These are phyloP conservation scores for Capreolus pygargus DNA, from an alignment of 2,113 vertebrate species.

Conservation along the genomic window DNA sequence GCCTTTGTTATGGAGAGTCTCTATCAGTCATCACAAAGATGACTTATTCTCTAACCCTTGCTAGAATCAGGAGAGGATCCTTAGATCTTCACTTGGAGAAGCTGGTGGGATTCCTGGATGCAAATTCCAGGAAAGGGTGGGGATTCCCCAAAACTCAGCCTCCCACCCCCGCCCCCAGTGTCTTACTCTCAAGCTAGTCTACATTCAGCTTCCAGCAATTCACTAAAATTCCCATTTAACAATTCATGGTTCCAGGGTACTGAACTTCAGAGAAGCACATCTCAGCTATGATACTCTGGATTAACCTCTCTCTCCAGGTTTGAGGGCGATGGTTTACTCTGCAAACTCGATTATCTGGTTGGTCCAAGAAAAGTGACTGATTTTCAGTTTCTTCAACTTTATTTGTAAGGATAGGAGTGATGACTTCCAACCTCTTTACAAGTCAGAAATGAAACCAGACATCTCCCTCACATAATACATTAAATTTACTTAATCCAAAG, in stretches of 20 bases:
- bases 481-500: not conserved
- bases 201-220: not conserved
- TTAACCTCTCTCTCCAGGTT: not conserved
- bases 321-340: not conserved
- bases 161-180: not conserved
- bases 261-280: not conserved
- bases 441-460: not conserved
- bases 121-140: not conserved
- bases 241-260: not conserved
- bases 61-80: not conserved
- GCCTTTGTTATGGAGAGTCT: not conserved
- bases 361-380: not conserved
- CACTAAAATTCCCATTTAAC: not conserved
- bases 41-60: not conserved
- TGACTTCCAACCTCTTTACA: not conserved
- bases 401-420: not conserved
- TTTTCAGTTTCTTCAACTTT: not conserved
- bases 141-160: not conserved
- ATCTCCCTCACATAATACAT: not conserved
- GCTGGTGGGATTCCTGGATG: not conserved
- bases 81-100: not conserved
- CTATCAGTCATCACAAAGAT: not conserved
- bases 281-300: not conserved
- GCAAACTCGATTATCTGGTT: not conserved
- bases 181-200: not conserved